Percentiles rank a stretch among this genome's conserved stretches.
Evolutionary conservation across 2,113 vertebrate species (phyloP).

Genomic region (Myrmecobius fasciatus): DNA sequence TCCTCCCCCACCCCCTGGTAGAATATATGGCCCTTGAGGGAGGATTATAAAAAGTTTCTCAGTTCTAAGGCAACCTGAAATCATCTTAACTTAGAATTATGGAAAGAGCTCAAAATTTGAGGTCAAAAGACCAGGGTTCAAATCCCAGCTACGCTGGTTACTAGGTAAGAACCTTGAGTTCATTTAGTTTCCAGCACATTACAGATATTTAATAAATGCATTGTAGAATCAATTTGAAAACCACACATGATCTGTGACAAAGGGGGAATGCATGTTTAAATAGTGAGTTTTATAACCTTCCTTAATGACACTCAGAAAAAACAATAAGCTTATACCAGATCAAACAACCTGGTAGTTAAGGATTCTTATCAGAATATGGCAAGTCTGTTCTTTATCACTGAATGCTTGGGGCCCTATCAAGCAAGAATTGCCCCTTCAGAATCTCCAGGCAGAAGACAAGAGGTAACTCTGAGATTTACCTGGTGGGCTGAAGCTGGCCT

Average conservation of each 20-base stretch:
- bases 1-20: neutral
- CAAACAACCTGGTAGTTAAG: fast-evolving
- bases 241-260: neutral
- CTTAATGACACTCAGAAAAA: no score
- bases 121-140: neutral
- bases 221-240: neutral
- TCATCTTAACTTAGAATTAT: neutral
- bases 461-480: conserved; percentile 78
- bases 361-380: neutral
- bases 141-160: neutral
- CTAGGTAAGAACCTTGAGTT: neutral
- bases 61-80: neutral
- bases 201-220: neutral
- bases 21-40: neutral
- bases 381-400: neutral
- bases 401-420: neutral
- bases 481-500: conserved; percentile 90
- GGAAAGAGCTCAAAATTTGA: neutral
- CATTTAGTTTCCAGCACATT: neutral
- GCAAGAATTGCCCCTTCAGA: neutral
- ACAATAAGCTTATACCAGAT: fast-evolving
- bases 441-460: no score
- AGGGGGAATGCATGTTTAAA: neutral
- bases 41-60: neutral
- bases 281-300: neutral